Evolutionary conservation across 2,113 vertebrate species (phyloP).

Genomic region (Pygoscelis adeliae): DNA sequence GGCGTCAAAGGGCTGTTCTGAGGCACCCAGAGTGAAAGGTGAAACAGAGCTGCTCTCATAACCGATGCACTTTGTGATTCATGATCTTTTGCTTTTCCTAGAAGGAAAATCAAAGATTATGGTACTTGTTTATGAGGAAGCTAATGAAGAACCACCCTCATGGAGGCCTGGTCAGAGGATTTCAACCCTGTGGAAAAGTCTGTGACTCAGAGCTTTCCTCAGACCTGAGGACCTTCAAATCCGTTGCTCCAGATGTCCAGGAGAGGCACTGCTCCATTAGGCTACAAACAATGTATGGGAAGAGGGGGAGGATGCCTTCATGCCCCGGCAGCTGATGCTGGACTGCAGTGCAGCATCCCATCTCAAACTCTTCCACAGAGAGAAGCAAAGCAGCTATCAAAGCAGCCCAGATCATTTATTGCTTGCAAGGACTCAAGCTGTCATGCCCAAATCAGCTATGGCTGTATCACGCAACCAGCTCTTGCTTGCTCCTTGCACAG

Average conservation of each 20-base stretch:
- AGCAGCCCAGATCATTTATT: neutral
- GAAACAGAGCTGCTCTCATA: neutral
- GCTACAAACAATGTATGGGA: neutral
- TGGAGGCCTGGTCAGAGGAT: neutral
- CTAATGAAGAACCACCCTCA: neutral
- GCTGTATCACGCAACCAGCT: fast-evolving
- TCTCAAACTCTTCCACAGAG: neutral
- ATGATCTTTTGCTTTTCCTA: slow-evolving; percentile 38
- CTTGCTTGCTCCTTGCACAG: neutral
- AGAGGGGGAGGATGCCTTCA: neutral
- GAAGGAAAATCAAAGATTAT: slow-evolving; percentile 42
- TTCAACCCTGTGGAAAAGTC: neutral
- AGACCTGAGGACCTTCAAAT: neutral
- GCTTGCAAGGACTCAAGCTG: neutral
- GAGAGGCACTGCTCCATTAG: neutral
- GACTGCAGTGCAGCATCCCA: neutral
- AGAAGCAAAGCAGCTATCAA: neutral
- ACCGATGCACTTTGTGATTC: neutral
- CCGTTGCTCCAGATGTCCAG: neutral
- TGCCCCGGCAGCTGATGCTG: neutral
- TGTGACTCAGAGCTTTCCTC: neutral
- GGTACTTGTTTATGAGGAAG: neutral
- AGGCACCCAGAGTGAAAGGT: neutral
- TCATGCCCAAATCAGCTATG: neutral
- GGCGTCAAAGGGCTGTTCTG: slow-evolving; percentile 46